Evolutionary conservation across 2,113 vertebrate genomes (phyloP).

Genomic region (Erythrocercus mccallii): DNA sequence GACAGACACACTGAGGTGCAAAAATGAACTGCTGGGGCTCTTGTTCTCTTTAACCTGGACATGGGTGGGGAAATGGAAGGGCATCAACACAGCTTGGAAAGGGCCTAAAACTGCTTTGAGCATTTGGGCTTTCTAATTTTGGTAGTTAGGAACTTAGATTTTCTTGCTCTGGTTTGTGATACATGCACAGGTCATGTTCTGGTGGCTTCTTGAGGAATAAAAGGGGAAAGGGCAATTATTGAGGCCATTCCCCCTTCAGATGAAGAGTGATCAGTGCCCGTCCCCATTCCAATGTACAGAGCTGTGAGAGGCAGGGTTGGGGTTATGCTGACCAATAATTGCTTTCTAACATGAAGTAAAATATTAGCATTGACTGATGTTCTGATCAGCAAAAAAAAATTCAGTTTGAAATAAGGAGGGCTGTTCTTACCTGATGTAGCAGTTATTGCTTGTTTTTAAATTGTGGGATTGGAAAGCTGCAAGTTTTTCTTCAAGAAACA

Average conservation of each 20-base stretch:
- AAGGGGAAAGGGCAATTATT: background rate
- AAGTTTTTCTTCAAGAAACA: background rate
- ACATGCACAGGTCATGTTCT: rapidly evolving
- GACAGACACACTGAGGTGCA: background rate
- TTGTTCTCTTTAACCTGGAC: background rate
- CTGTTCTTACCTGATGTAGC: background rate
- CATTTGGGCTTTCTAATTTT: background rate
- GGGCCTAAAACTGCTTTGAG: background rate
- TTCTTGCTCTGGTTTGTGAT: background rate
- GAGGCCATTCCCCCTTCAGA: background rate
- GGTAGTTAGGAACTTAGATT: background rate
- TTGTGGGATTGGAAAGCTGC: background rate
- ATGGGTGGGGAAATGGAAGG: background rate
- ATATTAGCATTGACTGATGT: background rate
- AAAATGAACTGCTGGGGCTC: background rate
- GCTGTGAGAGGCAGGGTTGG: background rate
- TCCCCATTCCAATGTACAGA: background rate
- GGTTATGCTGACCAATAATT: background rate
- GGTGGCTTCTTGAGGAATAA: background rate
- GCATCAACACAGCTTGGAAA: background rate
- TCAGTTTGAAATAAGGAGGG: background rate
- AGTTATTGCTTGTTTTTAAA: background rate
- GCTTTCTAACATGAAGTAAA: background rate
- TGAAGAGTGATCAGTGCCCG: background rate
- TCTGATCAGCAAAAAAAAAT: background rate